Base-by-base conservation (phyloP, 1,140 invertebrate species). In the Mactra quadrangularis region DNA sequence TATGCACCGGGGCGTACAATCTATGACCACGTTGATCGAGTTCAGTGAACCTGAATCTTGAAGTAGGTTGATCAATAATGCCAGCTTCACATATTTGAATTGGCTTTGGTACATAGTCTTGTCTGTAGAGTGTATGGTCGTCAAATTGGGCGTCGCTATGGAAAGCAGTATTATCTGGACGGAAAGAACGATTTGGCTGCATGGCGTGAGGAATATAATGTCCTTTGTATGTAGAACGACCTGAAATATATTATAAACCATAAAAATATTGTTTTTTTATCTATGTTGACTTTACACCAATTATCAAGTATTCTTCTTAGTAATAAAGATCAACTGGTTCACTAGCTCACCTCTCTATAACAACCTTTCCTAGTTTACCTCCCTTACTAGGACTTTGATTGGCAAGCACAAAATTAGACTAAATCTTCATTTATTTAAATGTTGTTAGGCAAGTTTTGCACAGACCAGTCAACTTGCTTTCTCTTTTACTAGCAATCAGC, bases 171-270 rank as follows among this genome's bases (percentile, higher is more conserved):
- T 75, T 53, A 38, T 82, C 70, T 45, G 79, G 79, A 35, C 79
- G 70, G 70, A 64, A 74, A 3, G 70, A 52, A 47, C 33, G 68
- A 15, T 15, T 62, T 35, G 57, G 27, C 45, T 62, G 55, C 17
- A 71, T 13, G 13, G 55, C 55, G 31, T 82, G 79, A 72, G 79
- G 70, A 33, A 52, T 35, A 35, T 82, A 82, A 27, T 82, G 79
- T 7, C 59, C 60, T 25, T 68, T 66, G 70, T 82, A 82, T 29
- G 70, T 82, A 25, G 79, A 82, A 38, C 53, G 17, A 31, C 79
- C 79, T 66, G 47, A n/a, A 82, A 66, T 25, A 19, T 25, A 38
- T 45, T 13, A 50, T 45, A 53, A 25, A n/a, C 45, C 9, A 3
- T 3, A 53, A 1, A 1, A 41, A 41, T 41, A 41, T 41, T 41